phyloP scores from a whole-genome alignment of 2,113 vertebrate species.

The Felis catus region F.catus_Fca126_mat1.0 CM031417.1:29807001-29807500 shows the following conservation, averaged over 20 bases:
- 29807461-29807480: no score
- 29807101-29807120: not conserved
- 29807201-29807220: not conserved
- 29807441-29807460: not conserved
- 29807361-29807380: not conserved
- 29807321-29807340: not conserved
- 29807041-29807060: not conserved
- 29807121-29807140: not conserved
- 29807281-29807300: not conserved
- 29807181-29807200: not conserved
- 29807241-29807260: not conserved
- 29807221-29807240: not conserved
- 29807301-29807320: not conserved
- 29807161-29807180: not conserved
- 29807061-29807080: not conserved
- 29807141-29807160: not conserved
- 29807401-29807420: not conserved
- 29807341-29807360: not conserved
- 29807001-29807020: not conserved
- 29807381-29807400: not conserved
- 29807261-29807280: not conserved
- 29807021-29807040: not conserved
- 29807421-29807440: not conserved
- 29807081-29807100: not conserved
- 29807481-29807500: not conserved